Evolutionary conservation across 1,140 invertebrate genomes (phyloP).

Genomic region (Leguminivora glycinivorella): DNA sequence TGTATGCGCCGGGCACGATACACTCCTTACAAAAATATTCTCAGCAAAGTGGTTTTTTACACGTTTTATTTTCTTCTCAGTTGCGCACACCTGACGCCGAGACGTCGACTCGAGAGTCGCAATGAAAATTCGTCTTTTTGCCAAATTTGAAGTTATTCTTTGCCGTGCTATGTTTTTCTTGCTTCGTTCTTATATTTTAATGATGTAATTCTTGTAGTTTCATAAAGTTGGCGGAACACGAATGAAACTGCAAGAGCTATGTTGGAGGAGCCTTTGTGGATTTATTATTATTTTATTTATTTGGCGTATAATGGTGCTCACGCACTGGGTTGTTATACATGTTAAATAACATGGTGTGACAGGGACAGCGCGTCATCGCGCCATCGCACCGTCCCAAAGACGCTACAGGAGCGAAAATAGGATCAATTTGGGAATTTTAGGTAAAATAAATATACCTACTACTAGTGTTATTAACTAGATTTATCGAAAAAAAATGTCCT

Average conservation of each 20-base stretch:
- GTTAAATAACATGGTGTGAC: too few species aligned
- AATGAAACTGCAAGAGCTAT: slow-evolving; percentile 42
- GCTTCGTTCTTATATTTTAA: slow-evolving; percentile 47
- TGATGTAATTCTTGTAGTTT: slow-evolving; percentile 41
- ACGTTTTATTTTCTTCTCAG: slow-evolving; percentile 59
- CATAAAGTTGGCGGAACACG: slow-evolving; percentile 43
- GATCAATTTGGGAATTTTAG: too few species aligned
- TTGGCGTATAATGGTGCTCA: too few species aligned
- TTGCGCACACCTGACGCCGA: slow-evolving; percentile 57
- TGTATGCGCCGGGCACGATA: slow-evolving; percentile 42
- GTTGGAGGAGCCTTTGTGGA: slow-evolving; percentile 35
- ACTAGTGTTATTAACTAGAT: too few species aligned
- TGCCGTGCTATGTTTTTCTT: slow-evolving; percentile 47
- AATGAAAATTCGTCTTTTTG: slow-evolving; percentile 64
- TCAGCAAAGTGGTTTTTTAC: slow-evolving; percentile 38
- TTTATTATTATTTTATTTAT: neutral
- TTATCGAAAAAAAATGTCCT: too few species aligned
- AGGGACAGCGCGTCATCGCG: too few species aligned
- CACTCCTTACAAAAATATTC: slow-evolving; percentile 59
- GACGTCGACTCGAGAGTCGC: too few species aligned
- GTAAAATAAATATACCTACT: too few species aligned
- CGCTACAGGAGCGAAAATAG: too few species aligned
- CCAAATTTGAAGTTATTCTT: slow-evolving; percentile 63
- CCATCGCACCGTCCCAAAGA: too few species aligned
- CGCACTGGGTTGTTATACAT: too few species aligned